Evolutionary conservation across 2,797 vertebrate species (phyloP).

Genomic region (Fundulus diaphanus): DNA sequence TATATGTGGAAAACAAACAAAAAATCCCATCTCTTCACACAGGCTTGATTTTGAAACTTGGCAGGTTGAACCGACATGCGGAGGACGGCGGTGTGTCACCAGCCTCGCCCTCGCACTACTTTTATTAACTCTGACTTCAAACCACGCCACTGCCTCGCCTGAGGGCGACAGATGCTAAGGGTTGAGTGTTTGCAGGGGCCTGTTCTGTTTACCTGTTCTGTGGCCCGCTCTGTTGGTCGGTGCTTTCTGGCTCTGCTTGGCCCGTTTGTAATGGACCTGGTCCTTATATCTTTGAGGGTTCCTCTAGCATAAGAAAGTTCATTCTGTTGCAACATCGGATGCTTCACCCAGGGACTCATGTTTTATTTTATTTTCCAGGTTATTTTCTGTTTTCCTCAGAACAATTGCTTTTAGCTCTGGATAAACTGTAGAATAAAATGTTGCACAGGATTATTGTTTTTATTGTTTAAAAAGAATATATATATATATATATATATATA

Average conservation of each 20-base stretch:
- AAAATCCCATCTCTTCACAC: slow-evolving; percentile 17
- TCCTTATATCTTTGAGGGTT: slow-evolving; percentile 34
- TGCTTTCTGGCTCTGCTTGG: slow-evolving; percentile 62
- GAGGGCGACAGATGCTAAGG: background rate
- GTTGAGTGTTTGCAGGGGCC: slow-evolving; percentile 31
- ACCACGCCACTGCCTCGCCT: slow-evolving; percentile 39
- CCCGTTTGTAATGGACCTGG: slow-evolving; percentile 43
- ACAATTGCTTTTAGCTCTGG: slow-evolving; percentile 69
- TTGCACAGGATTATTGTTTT: slow-evolving; percentile 74
- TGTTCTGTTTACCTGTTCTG: slow-evolving; percentile 38
- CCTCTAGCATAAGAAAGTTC: slow-evolving; percentile 45
- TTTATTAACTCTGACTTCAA: slow-evolving; percentile 24
- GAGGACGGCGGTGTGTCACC: slow-evolving; percentile 25
- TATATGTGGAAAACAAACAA: slow-evolving; percentile 43
- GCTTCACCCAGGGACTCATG: slow-evolving; percentile 57
- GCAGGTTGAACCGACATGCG: slow-evolving; percentile 31
- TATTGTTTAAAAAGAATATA: slow-evolving; percentile 74
- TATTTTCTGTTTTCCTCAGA: slow-evolving; percentile 39
- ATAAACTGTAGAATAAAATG: slow-evolving; percentile 77
- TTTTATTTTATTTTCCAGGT: slow-evolving; percentile 30
- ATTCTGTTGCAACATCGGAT: slow-evolving; percentile 51
- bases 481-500: slow-evolving; percentile 63
- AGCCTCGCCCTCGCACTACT: slow-evolving; percentile 39
- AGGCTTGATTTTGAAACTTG: slow-evolving; percentile 36
- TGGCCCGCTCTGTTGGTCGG: slow-evolving; percentile 52